A percentile compares a stretch with the other conserved stretches of the same genome.
Conservation (phyloP, 2,797 vertebrate species). For the Urocyon cinereoargenteus region DNA sequence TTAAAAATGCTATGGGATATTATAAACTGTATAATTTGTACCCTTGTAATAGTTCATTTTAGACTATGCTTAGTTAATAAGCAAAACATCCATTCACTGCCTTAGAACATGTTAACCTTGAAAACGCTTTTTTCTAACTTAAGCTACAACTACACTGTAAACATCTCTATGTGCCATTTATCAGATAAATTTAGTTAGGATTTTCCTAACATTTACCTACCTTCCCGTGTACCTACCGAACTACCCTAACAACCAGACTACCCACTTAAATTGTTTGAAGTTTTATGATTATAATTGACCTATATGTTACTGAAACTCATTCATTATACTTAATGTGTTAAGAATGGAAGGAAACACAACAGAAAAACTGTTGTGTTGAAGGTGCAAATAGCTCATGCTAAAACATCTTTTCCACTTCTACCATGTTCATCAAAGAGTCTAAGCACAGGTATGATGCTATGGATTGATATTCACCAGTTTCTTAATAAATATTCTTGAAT, state of each 20-base stretch:
- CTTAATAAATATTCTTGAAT: slow-evolving; percentile 52
- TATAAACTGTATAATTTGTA: slow-evolving; percentile 54
- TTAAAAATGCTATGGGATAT: slow-evolving; percentile 52
- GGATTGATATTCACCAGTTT: neutral
- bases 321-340: slow-evolving; percentile 6
- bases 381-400: neutral
- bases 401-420: slow-evolving; percentile 6
- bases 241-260: neutral
- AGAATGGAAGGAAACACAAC: neutral
- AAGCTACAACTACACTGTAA: neutral
- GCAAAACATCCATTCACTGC: slow-evolving; percentile 36
- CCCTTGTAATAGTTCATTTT: slow-evolving; percentile 56
- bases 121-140: slow-evolving; percentile 32
- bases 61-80: slow-evolving; percentile 69
- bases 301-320: neutral
- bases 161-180: slow-evolving; percentile 31
- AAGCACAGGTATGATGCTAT: neutral
- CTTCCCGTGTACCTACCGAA: neutral
- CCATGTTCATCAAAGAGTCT: neutral
- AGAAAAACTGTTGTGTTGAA: neutral
- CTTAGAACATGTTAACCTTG: slow-evolving; percentile 48
- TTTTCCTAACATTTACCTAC: slow-evolving; percentile 22
- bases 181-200: neutral
- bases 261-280: neutral
- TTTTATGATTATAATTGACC: slow-evolving; percentile 22